Conservation (phyloP, 2,797 vertebrate species). For the Sorex maritimensis region DNA sequence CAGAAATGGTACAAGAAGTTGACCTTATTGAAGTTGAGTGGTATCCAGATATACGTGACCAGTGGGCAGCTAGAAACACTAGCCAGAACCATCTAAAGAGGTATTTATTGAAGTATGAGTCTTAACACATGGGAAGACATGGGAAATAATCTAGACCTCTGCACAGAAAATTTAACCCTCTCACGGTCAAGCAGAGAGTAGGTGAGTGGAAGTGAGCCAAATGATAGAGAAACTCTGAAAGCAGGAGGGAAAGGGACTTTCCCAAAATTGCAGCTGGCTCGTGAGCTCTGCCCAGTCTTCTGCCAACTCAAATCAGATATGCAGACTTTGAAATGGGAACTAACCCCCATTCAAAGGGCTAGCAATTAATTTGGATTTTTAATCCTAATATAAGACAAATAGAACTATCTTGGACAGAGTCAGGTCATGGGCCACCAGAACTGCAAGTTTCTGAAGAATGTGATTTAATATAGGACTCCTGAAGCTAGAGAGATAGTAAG, state of each 20-base stretch:
- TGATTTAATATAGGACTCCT: not conserved
- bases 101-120: not conserved
- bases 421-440: not conserved
- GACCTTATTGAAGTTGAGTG: not conserved
- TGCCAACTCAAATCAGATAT: not conserved
- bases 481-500: too few relatives aligned
- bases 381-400: not conserved
- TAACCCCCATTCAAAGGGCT: not conserved
- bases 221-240: not conserved
- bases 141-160: not conserved
- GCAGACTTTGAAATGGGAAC: not conserved
- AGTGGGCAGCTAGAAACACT: not conserved
- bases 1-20: not conserved
- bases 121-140: not conserved
- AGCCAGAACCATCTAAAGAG: not conserved
- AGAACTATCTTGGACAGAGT: not conserved
- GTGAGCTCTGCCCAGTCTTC: not conserved
- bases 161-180: not conserved
- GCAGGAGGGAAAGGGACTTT: not conserved
- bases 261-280: not conserved
- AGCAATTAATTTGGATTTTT: not conserved
- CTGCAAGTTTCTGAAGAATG: constrained; percentile 2
- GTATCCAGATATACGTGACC: not conserved
- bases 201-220: not conserved
- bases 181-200: not conserved